Percentiles rank a stretch among this genome's conserved stretches.
Evolutionary conservation across 2,113 vertebrate genomes (phyloP).

Genomic region (Corythoichthys intestinalis): DNA sequence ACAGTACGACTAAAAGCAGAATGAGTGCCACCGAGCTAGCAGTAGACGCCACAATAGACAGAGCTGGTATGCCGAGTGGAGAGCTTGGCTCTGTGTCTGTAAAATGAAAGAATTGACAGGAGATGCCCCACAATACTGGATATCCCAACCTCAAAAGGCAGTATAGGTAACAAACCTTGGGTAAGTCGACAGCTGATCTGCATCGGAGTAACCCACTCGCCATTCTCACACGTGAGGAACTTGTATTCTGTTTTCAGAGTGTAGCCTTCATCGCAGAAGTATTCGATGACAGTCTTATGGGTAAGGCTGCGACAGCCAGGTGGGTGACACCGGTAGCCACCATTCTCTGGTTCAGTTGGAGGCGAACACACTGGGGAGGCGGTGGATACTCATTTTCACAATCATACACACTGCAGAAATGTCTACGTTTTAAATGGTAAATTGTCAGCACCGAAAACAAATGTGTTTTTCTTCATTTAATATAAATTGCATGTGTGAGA

Average conservation of each 20-base stretch:
- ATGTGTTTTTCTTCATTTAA: too few relatives aligned
- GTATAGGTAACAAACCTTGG: conserved; percentile 70
- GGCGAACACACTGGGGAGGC: conserved; percentile 80
- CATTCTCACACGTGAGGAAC: conserved; percentile 92
- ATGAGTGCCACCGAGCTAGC: conserved; percentile 91
- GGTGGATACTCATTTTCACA: neutral
- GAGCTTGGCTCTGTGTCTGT: conserved; percentile 85
- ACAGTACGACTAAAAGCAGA: conserved; percentile 92
- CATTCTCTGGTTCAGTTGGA: conserved; percentile 91
- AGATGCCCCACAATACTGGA: neutral
- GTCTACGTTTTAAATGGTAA: too few relatives aligned
- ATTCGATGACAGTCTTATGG: conserved; percentile 92
- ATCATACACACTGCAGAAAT: neutral
- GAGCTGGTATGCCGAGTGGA: conserved; percentile 82
- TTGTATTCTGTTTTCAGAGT: conserved; percentile 93
- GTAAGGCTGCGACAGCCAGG: conserved; percentile 84
- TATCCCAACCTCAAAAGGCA: neutral
- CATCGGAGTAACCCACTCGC: conserved; percentile 91
- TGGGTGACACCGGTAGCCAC: conserved; percentile 92
- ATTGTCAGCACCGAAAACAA: too few relatives aligned
- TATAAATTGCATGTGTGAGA: neutral
- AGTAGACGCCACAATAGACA: conserved; percentile 92
- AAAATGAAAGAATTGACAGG: neutral
- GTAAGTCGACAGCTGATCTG: conserved; percentile 91
- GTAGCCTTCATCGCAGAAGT: conserved; percentile 93